Evolutionary conservation across 2,888 invertebrate genomes (phyloP).

Genomic region (Halocaridina rubra): DNA sequence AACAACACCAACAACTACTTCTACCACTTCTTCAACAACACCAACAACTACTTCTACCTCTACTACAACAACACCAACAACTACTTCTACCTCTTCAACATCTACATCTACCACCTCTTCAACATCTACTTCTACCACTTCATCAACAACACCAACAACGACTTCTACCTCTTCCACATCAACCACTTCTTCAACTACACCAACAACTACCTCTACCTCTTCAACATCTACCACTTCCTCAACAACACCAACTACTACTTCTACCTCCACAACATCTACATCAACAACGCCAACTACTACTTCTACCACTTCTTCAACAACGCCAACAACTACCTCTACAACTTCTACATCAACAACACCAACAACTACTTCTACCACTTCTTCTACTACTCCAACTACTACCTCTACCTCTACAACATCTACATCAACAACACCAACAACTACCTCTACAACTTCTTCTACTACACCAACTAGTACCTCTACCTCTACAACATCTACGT

Average conservation of each 20-base stretch:
- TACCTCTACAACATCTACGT: neutral
- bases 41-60: too few species aligned
- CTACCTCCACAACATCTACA: neutral
- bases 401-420: neutral
- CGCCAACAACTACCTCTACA: neutral
- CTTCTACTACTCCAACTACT: neutral
- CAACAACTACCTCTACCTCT: neutral
- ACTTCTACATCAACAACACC: neutral
- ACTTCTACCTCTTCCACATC: neutral
- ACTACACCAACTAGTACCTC: neutral
- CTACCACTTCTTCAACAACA: too few species aligned
- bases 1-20: neutral
- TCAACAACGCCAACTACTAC: neutral
- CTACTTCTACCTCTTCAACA: too few species aligned
- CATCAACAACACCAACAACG: neutral
- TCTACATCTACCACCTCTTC: neutral
- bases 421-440: neutral
- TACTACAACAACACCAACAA: neutral
- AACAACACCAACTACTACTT: neutral
- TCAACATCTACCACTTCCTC: too few species aligned
- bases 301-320: neutral
- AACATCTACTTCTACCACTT: neutral
- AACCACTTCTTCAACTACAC: too few species aligned
- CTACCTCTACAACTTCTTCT: neutral
- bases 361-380: neutral